Evolutionary conservation across 2,113 vertebrate genomes (phyloP), one percentile per base, ranked within the genome.

Genomic region (Phalacrocorax carbo): DNA sequence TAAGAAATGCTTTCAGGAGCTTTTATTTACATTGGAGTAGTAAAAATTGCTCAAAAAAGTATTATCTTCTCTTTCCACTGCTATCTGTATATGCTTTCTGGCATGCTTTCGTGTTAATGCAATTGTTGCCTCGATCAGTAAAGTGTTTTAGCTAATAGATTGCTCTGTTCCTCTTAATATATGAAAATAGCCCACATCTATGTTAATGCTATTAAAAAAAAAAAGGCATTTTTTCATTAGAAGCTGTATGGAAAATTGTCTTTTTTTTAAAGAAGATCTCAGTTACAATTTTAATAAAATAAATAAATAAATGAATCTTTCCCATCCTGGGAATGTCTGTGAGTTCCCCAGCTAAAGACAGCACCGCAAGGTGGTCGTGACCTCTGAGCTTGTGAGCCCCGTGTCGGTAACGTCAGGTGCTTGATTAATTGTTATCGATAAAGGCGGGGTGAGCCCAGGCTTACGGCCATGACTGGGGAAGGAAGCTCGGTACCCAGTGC

Each of bases 311-410:
- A 69, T 32, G 17, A 32, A 5, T 14, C 29, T 61, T 82, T 88
- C 26, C 57, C 11, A 4, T 60, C 21, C 8, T 69, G 30, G 42
- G 51, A 71, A 46, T 30, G 25, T 54, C 70, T 86, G 25, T 55
- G 40, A 32, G 40, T 87, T 84, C 11, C 20, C 14, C 17, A 22
- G n/a, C 40, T 80, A 32, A 60, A 27, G 3, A 22, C 23, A 54
- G 27, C 27, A 6, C 1, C 0, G 15, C 0, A 1, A 46, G 30
- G 44, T 86, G 54, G 10, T 34, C 1, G 9, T 13, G 22, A 26
- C 21, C 22, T 36, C 44, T n/a, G 65, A 36, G 46, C 2, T 23
- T 5, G 30, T 11, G 44, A 89, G 18, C n/a, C 15, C 38, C 3
- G 0, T 34, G 8, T 40, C 55, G 10, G 0, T 48, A 9, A 77